Evolutionary conservation across 2,113 vertebrate genomes (phyloP), one percentile per base, ranked within the genome.

Genomic region (Daubentonia madagascariensis): DNA sequence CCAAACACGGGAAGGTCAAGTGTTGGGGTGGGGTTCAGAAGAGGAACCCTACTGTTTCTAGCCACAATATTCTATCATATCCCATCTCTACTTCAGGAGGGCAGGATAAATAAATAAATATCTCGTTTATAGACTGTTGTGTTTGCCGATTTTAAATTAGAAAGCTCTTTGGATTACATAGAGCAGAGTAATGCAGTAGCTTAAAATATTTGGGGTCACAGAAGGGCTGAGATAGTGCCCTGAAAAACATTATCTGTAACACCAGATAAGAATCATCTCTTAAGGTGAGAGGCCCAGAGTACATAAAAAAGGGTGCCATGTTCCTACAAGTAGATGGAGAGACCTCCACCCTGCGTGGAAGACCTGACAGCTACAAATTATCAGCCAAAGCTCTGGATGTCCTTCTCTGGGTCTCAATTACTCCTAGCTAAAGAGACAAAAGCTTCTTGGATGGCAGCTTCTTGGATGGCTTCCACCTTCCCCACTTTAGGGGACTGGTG

Each of bases 381-480:
- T n/a, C 48, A 59, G 22, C 11, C 50, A 85, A 13, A 45, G 43
- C 14, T 50, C 70, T 28, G 25, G 28, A 10, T 50, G 6, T 12
- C 43, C 65, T 73, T 59, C 48, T n/a, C 17, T 30, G 22, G 54
- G 23, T 83, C 37, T 35, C 25, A 45, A 0, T 43, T 12, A 12
- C 50, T 35, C 13, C 22, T 32, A 16, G 8, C 84, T 67, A 22
- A 22, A 80, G 65, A 43, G 43, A 50, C 65, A 28, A 14, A 40
- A 2, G n/a, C 7, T 20, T 37, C 3, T n/a, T n/a, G n/a, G n/a
- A n/a, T n/a, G 0, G 63, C 12, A 70, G 50, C 52, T 70, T 22
- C 10, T 0, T 10, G 10, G 63, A 6, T 8, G 25, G 18, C 80
- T 1, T 13, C 5, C 11, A 1, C 4, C 17, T 78, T 3, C 54